Evolutionary conservation across 2,113 vertebrate genomes (phyloP).

Genomic region (Carassius auratus): DNA sequence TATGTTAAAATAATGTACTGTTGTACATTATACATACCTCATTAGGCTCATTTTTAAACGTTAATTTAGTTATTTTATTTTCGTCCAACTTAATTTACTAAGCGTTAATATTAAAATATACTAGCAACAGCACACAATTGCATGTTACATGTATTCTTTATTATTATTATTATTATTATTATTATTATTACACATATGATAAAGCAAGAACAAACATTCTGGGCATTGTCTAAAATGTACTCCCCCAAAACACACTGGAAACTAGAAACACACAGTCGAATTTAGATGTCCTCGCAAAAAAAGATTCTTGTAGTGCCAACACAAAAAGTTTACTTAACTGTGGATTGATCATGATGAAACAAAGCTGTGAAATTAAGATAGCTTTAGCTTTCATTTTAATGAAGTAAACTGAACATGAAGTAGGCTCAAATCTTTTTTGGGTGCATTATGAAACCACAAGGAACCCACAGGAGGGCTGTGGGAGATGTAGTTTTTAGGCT

Average conservation of each 20-base stretch:
- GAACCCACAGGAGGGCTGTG: slow-evolving; percentile 30
- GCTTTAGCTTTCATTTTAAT: neutral
- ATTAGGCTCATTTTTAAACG: neutral
- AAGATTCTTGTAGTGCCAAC: neutral
- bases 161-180: too few species aligned
- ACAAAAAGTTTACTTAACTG: neutral
- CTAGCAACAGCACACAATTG: neutral
- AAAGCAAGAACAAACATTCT: neutral
- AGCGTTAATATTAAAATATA: neutral
- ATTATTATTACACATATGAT: neutral
- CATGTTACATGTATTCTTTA: neutral
- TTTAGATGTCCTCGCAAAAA: neutral
- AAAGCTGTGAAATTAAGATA: neutral
- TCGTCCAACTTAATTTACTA: neutral
- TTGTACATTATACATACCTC: neutral
- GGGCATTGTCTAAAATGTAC: neutral
- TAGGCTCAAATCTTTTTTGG: neutral
- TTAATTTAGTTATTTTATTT: neutral
- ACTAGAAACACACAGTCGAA: neutral
- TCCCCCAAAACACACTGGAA: neutral
- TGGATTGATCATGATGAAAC: neutral
- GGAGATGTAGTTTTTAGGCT: slow-evolving; percentile 23
- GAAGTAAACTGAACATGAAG: neutral
- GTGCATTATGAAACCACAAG: slow-evolving; percentile 4
- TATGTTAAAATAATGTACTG: too few species aligned